Evolutionary conservation across 2,113 vertebrate genomes (phyloP).

Genomic region (Odocoileus hemionus): DNA sequence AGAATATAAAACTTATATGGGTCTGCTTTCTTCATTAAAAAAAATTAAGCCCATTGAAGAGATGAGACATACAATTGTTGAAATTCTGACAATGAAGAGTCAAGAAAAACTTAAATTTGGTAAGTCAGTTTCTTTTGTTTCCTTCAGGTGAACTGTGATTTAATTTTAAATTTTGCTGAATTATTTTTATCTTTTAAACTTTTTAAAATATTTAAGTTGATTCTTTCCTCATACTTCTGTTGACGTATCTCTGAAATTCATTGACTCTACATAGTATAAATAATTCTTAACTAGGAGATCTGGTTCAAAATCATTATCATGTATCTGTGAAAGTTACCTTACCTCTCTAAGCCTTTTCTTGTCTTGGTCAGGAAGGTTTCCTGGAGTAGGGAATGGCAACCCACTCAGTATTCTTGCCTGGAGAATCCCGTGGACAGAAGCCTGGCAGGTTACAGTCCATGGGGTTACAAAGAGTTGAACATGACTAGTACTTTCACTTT

Average conservation of each 20-base stretch:
- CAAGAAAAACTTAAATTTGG: conserved; percentile 75
- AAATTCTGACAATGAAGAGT: conserved; percentile 72
- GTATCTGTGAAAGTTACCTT: not conserved
- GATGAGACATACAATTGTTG: conserved; percentile 82
- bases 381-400: not conserved
- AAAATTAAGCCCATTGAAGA: conserved; percentile 82
- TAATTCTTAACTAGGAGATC: not conserved
- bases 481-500: not conserved
- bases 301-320: not conserved
- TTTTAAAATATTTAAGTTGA: not conserved
- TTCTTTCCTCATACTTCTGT: not conserved
- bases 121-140: conserved; percentile 72
- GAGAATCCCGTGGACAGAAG: not conserved
- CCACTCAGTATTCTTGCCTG: not conserved
- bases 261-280: not conserved
- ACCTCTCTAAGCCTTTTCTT: not conserved
- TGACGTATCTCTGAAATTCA: not conserved
- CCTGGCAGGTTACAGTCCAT: not conserved
- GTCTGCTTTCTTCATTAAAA: conserved; percentile 45
- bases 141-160: conserved; percentile 26
- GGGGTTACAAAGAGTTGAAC: not conserved
- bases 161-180: not conserved
- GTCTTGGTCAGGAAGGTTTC: not conserved
- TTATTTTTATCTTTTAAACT: not conserved
- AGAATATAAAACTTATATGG: conserved; percentile 10